Evolutionary conservation across 2,113 vertebrate genomes (phyloP).

Genomic region (Eptesicus fuscus): DNA sequence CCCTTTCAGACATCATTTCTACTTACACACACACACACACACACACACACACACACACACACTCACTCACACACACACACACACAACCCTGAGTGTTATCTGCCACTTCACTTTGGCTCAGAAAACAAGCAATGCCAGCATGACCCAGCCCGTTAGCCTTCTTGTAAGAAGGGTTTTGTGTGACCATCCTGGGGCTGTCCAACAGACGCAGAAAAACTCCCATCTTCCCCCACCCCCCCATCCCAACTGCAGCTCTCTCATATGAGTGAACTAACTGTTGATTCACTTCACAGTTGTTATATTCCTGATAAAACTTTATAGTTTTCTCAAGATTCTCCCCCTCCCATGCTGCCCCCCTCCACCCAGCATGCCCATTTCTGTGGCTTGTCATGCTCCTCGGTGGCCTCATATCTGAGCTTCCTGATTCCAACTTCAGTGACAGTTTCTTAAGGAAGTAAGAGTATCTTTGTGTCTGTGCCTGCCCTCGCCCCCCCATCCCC

Average conservation of each 20-base stretch:
- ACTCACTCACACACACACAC: neutral
- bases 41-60: neutral
- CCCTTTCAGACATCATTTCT: neutral
- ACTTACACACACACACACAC: neutral
- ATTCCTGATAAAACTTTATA: neutral
- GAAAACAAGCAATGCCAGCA: neutral
- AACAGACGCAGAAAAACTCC: neutral
- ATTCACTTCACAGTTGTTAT: neutral
- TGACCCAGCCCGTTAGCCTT: neutral
- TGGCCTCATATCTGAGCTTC: neutral
- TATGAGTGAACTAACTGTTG: neutral
- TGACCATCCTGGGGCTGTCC: neutral
- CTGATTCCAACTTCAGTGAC: neutral
- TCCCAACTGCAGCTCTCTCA: neutral
- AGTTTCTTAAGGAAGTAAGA: neutral
- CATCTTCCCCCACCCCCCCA: no score
- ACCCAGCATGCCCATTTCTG: no score
- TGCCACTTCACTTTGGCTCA: neutral
- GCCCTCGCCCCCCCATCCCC: no score
- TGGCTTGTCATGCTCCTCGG: neutral
- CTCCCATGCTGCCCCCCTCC: accelerated
- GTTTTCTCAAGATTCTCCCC: neutral
- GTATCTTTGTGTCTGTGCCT: neutral
- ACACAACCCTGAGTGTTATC: neutral
- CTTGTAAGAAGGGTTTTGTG: neutral